phyloP scores from a whole-genome alignment of 2,888 invertebrate species.

The Boloria selene region DNA sequence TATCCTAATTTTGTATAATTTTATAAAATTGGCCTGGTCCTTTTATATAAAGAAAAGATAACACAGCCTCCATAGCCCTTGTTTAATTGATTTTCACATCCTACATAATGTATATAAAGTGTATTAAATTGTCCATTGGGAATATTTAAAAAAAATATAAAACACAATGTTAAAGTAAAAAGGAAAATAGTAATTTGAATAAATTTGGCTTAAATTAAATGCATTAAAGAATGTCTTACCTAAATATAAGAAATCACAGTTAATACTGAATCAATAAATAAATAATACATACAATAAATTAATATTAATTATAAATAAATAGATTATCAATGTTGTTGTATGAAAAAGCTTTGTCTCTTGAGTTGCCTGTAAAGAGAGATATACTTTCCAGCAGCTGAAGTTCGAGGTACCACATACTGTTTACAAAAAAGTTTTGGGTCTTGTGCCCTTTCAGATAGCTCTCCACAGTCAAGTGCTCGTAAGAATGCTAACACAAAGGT shows the following conservation, averaged over 20 bases:
- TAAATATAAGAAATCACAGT: constrained; percentile 78
- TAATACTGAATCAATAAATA: constrained; percentile 75
- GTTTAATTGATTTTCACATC: not conserved
- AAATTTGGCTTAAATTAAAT: constrained; percentile 74
- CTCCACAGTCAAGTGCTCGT: constrained; percentile 86
- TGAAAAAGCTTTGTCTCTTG: constrained; percentile 73
- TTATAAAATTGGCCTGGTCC: constrained; percentile 27
- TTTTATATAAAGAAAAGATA: constrained; percentile 9
- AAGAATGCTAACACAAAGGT: constrained; percentile 92
- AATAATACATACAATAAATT: constrained; percentile 53
- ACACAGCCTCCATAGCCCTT: constrained; percentile 26
- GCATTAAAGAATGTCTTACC: constrained; percentile 67
- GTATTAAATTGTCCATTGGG: not conserved
- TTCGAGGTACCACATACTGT: constrained; percentile 90
- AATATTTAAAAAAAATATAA: not conserved
- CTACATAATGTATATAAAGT: not conserved
- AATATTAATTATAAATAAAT: constrained; percentile 25
- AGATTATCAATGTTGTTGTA: constrained; percentile 72
- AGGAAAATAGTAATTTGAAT: constrained; percentile 13
- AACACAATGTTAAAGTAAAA: constrained; percentile 3
- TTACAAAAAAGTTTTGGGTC: constrained; percentile 89
- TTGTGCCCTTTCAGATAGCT: constrained; percentile 85
- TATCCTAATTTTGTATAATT: constrained; percentile 22
- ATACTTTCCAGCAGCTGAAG: constrained; percentile 92
- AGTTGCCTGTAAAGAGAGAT: constrained; percentile 91